These are phyloP conservation scores for Hypomesus transpacificus DNA, from an alignment of 2,113 vertebrate genomes.

Conservation along the genomic window DNA sequence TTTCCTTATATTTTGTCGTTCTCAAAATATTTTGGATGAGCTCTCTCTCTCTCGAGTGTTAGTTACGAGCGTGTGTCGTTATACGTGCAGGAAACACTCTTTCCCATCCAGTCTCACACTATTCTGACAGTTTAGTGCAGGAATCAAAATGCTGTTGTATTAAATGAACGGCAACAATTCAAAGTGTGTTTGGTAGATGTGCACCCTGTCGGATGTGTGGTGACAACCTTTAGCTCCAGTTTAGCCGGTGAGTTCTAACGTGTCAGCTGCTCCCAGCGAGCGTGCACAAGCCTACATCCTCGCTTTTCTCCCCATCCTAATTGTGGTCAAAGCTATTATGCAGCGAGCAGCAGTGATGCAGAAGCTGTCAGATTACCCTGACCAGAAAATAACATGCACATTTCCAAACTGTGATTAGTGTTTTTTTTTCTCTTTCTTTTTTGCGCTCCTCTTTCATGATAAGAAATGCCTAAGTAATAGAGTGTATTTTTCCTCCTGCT, in stretches of 20 bases:
- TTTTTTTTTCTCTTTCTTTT: neutral
- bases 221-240: slow-evolving; percentile 63
- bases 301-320: slow-evolving; percentile 67
- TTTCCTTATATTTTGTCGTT: slow-evolving; percentile 5
- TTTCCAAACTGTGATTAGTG: slow-evolving; percentile 60
- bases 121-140: slow-evolving; percentile 49
- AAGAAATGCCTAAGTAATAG: slow-evolving; percentile 46
- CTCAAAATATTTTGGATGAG: neutral
- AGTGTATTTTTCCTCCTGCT: slow-evolving; percentile 31
- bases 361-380: slow-evolving; percentile 63
- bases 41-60: slow-evolving; percentile 16
- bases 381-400: slow-evolving; percentile 68
- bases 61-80: slow-evolving; percentile 48
- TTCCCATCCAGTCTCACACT: slow-evolving; percentile 35
- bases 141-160: slow-evolving; percentile 59
- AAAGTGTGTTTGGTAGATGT: slow-evolving; percentile 36
- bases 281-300: slow-evolving; percentile 49
- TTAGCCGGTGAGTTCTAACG: slow-evolving; percentile 63
- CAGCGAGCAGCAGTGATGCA: slow-evolving; percentile 53
- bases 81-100: slow-evolving; percentile 43
- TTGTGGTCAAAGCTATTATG: slow-evolving; percentile 63
- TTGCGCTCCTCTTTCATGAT: slow-evolving; percentile 41
- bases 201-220: slow-evolving; percentile 50
- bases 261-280: slow-evolving; percentile 56
- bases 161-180: slow-evolving; percentile 67